Evolutionary conservation across 2,888 invertebrate genomes (phyloP), one percentile per base, ranked within the genome.

Genomic region (Ophion obscuratus): DNA sequence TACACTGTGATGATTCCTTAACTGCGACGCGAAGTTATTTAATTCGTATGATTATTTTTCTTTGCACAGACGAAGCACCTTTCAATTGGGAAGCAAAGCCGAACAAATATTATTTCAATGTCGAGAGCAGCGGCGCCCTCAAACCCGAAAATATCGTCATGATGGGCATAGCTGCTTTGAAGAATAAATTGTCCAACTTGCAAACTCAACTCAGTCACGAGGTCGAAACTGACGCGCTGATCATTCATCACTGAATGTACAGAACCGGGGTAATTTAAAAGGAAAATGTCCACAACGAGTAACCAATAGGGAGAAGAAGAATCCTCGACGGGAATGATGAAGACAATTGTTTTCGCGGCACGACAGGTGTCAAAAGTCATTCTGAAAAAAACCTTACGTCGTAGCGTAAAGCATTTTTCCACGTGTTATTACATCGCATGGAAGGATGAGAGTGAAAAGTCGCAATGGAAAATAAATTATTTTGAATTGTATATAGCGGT

Each of bases 121-220:
- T 99, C 0, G 99, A 99, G 94, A 98, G 99, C 2, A 96, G 98
- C 17, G 99, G 99, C 2, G 97, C 99, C 0, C 94, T 99, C 5
- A 97, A 97, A 92, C 99, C 99, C 0, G 99, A 99, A 94, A 99
- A 98, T 93, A 99, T 99, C 91, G 98, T 99, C 0, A 96, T 98
- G 89, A 98, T 98, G 96, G 99, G 99, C 0, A 97, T 99, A 44
- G 97, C 97, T 57, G 97, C 98, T 81, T 95, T 99, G 62, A 99
- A 99, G 94, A 98, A 98, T 92, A 99, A 99, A 95, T 95, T 99
- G 40, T 97, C 98, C 53, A 99, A 99, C 95, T 95, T 99, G 62
- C 99, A 99, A 94, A 99, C 98, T 6, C 98, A 98, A 91, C 95
- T 98, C 7, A 97, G 97, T 89, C 98, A 98, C 91, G 98, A 98